Evolutionary conservation across 2,113 vertebrate species (phyloP).

Genomic region (Chionodraco myersi): DNA sequence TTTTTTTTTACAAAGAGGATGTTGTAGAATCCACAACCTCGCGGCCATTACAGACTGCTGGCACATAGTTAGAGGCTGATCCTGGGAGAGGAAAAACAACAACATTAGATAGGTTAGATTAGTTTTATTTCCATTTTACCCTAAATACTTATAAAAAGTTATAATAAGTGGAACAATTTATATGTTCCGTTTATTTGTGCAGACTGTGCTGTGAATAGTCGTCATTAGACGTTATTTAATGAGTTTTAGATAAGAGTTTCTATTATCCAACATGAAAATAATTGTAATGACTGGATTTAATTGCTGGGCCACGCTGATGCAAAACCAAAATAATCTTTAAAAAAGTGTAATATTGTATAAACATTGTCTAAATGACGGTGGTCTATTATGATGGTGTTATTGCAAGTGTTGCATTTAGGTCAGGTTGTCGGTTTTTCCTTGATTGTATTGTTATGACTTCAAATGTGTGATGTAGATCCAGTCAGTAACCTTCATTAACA

Average conservation of each 20-base stretch:
- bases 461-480: too few relatives aligned
- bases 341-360: neutral
- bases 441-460: neutral
- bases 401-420: neutral
- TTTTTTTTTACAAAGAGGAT: conserved; percentile 89
- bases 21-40: conserved; percentile 98
- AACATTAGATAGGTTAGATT: conserved; percentile 13
- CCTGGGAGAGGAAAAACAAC: conserved; percentile 73
- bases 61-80: conserved; percentile 89
- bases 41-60: conserved; percentile 94
- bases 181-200: conserved; percentile 7
- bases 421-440: neutral
- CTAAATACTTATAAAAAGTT: neutral
- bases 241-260: conserved; percentile 17
- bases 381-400: neutral
- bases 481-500: neutral
- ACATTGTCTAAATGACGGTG: neutral
- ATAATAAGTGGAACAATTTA: neutral
- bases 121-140: neutral
- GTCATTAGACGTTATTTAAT: neutral
- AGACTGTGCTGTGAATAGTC: conserved; percentile 9
- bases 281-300: conserved; percentile 22
- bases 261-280: conserved; percentile 2
- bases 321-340: neutral
- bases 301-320: conserved; percentile 13